Evolutionary conservation across 2,113 vertebrate genomes (phyloP), one percentile per base, ranked within the genome.

Genomic region (Canis aureus): DNA sequence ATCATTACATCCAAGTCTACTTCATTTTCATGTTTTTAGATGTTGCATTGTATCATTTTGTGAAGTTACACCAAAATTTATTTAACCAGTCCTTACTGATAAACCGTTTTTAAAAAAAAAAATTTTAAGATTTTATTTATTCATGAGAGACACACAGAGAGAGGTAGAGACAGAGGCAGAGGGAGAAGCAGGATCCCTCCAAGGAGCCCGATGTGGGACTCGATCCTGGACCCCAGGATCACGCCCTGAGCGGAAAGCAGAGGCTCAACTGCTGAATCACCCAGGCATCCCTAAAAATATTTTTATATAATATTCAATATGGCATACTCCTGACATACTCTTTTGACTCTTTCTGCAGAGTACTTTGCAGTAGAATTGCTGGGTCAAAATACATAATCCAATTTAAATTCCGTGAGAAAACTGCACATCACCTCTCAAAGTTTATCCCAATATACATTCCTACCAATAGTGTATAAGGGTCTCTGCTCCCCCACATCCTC

Each of bases 371-470:
- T 35, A 49, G n/a, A 57, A 38, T 89, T 71, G n/a, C 23, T 57
- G 5, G 19, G 19, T 86, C 32, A 73, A 74, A 78, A 17, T 66
- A 2, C 12, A 83, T n/a, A 8, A 8, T 29, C 12, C 17, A 78
- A 89, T 91, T 84, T 76, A 71, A 88, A 69, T 78, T 90, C 51
- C 93, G 71, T 51, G 73, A 78, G 74, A 84, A 69, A 66, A 91
- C 15, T 51, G n/a, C 27, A 62, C 57, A 66, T 23, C 23, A 0
- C 29, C 19, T 95, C 32, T 80, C 20, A 89, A 51, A n/a, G 22
- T 80, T 71, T 71, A 5, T 7, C 17, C 10, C 11, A 17, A 8
- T n/a, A 22, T 19, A 23, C 11, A 29, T 92, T 87, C 53, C 25
- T 5, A 62, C 51, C 19, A 64, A 53, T 7, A 20, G 11, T n/a